Evolutionary conservation across 1,140 invertebrate genomes (phyloP), one percentile per base, ranked within the genome.

Genomic region (Apolygus lucorum): DNA sequence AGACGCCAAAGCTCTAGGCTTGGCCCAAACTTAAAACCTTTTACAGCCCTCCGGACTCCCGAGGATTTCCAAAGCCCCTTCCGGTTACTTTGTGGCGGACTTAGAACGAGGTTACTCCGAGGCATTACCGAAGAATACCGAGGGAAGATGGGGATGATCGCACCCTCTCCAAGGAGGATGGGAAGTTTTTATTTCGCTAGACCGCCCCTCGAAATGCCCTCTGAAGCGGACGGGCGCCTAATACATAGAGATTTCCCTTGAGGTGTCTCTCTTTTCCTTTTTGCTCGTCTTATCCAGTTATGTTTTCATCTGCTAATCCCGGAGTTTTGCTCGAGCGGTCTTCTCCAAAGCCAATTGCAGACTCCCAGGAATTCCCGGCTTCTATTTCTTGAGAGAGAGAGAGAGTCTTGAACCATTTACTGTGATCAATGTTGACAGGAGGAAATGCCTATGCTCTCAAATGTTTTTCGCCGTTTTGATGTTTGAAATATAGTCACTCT

Each of bases 231-330:
- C 8, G 34, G 34, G 8, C 34, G 17, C 17, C 34, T 49, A 49
- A 49, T 49, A 49, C 34, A 49, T 49, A 49, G 34, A 49, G 34
- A 49, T 49, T 49, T 49, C 34, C 34, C 34, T 49, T 49, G 34
- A 49, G 34, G 34, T 49, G 34, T 17, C 34, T 49, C 34, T 8
- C 34, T 8, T 49, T 17, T 17, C 34, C 17, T 49, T 49, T 49
- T 49, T 17, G 8, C 34, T 17, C 17, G 34, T 49, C 34, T 49
- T 49, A 49, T 49, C 34, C 34, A 49, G 34, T 49, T 49, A 49
- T 49, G 34, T 49, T 49, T 49, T 49, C 34, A 49, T 49, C 34
- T 8, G 34, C 34, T 49, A 49, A 49, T 49, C 34, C 17, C 17
- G 34, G 34, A 49, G 34, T 17, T 17, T 49, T 49, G 8, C 34